Conservation (phyloP, 2,888 invertebrate genomes). For the Argyresthia goedartella region DNA sequence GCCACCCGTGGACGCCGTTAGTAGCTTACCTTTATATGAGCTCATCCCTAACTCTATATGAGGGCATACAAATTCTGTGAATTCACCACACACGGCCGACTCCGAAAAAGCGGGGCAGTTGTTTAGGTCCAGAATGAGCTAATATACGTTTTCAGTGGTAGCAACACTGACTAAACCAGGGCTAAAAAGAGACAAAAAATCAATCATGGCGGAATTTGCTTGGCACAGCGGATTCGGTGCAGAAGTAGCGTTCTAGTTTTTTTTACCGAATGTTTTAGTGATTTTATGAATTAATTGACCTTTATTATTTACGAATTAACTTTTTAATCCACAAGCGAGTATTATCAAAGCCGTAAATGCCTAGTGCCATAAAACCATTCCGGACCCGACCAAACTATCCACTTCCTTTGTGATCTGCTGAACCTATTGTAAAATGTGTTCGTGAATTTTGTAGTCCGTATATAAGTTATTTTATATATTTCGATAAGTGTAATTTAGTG, state of each 20-base stretch:
- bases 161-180: background rate
- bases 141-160: background rate
- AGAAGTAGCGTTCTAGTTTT: background rate
- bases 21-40: too few species aligned
- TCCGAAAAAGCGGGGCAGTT: too few species aligned
- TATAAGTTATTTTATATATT: background rate
- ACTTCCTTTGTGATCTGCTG: conserved; percentile 65
- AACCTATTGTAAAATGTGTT: conserved; percentile 25
- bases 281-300: conserved; percentile 2
- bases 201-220: conserved; percentile 10
- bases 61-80: too few species aligned
- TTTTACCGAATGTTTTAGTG: conserved; percentile 4
- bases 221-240: conserved; percentile 7
- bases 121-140: too few species aligned
- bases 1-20: too few species aligned
- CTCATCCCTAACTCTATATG: too few species aligned
- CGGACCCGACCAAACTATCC: conserved; percentile 12
- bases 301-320: conserved; percentile 6
- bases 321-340: conserved; percentile 2
- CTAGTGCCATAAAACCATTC: conserved; percentile 6
- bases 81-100: too few species aligned
- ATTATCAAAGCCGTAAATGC: background rate
- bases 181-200: background rate
- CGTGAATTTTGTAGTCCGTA: conserved; percentile 12
- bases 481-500: background rate